Evolutionary conservation across 2,797 vertebrate species (phyloP), one percentile per base, ranked within the genome.

Genomic region (Melanogrammus aeglefinus): DNA sequence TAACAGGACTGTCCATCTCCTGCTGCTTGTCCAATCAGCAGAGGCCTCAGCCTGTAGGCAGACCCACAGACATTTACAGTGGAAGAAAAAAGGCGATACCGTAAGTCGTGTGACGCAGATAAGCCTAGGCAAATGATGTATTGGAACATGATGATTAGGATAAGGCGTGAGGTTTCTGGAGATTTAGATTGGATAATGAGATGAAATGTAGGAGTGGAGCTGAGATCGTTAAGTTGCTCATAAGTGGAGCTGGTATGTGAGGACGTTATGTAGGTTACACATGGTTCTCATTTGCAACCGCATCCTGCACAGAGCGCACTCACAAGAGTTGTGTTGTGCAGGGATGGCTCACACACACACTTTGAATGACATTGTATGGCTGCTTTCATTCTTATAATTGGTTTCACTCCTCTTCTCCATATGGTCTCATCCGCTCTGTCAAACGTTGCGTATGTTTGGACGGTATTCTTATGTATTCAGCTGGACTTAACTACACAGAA

Each of bases 251-350:
- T 69, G 63, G 63, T 69, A 69, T 69, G 63, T 27, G 21, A n/a
- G 21, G n/a, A n/a, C 7, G 57, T 72, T 87, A 83, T 82, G 83
- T 84, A 86, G 85, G 89, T 83, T 82, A 87, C 89, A 92, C 82
- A 80, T 92, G 90, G 85, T 86, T 91, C 88, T 87, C 73, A 90
- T 93, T 91, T 85, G 71, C 75, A 82, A 80, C 82, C 85, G 89
- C 86, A 84, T 90, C 90, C 85, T 90, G 80, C 86, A 76, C 47
- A 66, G 29, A 77, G 73, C 78, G 77, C 78, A 74, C 80, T 87
- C 74, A 78, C 73, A 35, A 72, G 33, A 29, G 63, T 27, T 69
- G 10, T 69, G 63, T 69, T 69, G 63, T 27, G 63, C 10, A 3
- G 24, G 63, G 63, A 10, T 69, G 2, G 29, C n/a, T 27, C 63